These are phyloP conservation scores for Ursus arctos DNA, from an alignment of 2,113 vertebrate genomes.

Conservation along the genomic window DNA sequence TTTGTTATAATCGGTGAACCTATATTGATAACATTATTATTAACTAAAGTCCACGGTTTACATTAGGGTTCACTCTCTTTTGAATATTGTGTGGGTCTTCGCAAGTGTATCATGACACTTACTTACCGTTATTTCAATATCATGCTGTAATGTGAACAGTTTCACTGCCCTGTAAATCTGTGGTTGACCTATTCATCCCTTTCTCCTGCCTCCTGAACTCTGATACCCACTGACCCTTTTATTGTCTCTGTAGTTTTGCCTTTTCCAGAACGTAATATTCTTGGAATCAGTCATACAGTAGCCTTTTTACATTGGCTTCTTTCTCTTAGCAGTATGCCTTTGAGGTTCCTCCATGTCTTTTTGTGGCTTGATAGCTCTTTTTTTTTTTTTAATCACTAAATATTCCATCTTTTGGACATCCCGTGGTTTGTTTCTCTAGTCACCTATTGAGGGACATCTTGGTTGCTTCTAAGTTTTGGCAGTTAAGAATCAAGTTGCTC, in stretches of 20 bases:
- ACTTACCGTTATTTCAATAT: background rate
- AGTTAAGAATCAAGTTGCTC: background rate
- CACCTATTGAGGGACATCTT: background rate
- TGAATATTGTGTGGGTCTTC: background rate
- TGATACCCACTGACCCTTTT: background rate
- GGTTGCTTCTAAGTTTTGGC: background rate
- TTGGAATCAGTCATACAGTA: background rate
- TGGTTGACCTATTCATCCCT: background rate
- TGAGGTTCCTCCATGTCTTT: background rate
- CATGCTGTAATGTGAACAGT: background rate
- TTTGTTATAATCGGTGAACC: background rate
- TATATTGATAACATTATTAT: background rate
- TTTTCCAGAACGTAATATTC: background rate
- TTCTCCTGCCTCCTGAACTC: background rate
- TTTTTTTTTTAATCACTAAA: background rate
- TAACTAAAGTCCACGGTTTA: background rate
- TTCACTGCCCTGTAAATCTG: background rate
- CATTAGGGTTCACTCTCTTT: background rate
- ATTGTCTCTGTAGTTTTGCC: background rate
- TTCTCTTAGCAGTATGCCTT: background rate
- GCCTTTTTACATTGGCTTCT: background rate
- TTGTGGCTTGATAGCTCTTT: background rate
- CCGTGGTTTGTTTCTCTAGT: background rate
- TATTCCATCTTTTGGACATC: background rate
- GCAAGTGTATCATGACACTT: background rate